A percentile compares a stretch with the other conserved stretches of the same genome.
Evolutionary conservation across 2,797 vertebrate genomes (phyloP).

Genomic region (Etheostoma nigrum): DNA sequence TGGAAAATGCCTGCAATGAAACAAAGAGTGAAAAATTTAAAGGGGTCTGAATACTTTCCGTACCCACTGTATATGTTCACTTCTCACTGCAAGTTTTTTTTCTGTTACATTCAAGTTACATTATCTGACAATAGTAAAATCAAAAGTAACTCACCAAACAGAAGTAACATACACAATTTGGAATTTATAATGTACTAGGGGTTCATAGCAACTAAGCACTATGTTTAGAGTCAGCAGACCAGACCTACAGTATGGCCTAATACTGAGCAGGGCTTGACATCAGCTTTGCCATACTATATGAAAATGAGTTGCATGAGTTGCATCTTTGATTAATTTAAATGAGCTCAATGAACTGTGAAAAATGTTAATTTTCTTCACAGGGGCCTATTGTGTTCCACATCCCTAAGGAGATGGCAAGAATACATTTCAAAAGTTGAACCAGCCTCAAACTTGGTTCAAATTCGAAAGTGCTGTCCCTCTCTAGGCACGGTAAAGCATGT

Average conservation of each 20-base stretch:
- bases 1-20: too few species aligned
- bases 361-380: slow-evolving; percentile 80
- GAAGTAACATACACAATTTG: neutral
- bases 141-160: neutral
- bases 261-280: slow-evolving; percentile 41
- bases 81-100: neutral
- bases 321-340: slow-evolving; percentile 80
- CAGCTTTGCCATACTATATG: slow-evolving; percentile 52
- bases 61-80: neutral
- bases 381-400: slow-evolving; percentile 72
- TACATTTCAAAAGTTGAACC: slow-evolving; percentile 69
- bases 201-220: neutral
- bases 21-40: too few species aligned
- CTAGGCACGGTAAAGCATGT: slow-evolving; percentile 16
- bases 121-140: neutral
- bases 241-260: slow-evolving; percentile 31
- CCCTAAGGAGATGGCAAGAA: slow-evolving; percentile 71
- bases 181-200: neutral
- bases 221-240: slow-evolving; percentile 8
- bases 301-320: slow-evolving; percentile 71
- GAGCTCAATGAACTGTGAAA: slow-evolving; percentile 79
- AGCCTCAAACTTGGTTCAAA: slow-evolving; percentile 54
- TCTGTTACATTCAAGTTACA: neutral
- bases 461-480: slow-evolving; percentile 63
- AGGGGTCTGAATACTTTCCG: too few species aligned